These are phyloP conservation scores for Tiliacea citrago DNA, from an alignment of 2,888 invertebrate species.

Conservation along the genomic window DNA sequence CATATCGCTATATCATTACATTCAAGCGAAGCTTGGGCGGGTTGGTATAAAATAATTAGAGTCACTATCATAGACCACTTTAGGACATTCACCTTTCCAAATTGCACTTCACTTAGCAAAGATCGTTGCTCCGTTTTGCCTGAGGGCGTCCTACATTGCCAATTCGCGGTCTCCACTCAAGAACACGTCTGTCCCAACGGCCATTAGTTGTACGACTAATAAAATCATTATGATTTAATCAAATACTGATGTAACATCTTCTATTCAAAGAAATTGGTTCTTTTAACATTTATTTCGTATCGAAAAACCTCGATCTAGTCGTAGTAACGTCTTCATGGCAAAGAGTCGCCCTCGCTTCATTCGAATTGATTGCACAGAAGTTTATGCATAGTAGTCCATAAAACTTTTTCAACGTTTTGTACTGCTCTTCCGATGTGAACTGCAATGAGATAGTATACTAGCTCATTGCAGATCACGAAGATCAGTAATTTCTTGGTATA, in stretches of 20 bases:
- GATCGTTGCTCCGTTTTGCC: slow-evolving; percentile 7
- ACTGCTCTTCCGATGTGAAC: neutral
- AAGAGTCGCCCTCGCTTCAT: neutral
- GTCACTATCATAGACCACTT: neutral
- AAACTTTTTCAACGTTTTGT: slow-evolving; percentile 16
- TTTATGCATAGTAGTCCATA: slow-evolving; percentile 23
- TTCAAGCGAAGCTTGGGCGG: neutral
- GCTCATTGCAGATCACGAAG: too few relatives aligned
- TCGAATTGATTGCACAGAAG: slow-evolving; percentile 26
- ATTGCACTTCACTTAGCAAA: slow-evolving; percentile 23
- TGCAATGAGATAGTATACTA: too few relatives aligned
- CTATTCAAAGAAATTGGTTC: neutral
- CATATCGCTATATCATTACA: neutral
- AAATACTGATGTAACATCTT: neutral
- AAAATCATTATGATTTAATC: slow-evolving; percentile 6
- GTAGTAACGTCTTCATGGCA: neutral
- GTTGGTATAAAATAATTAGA: neutral
- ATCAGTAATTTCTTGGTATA: too few relatives aligned
- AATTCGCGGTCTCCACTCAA: slow-evolving; percentile 3
- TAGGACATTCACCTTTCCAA: slow-evolving; percentile 2
- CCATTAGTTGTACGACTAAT: slow-evolving; percentile 10
- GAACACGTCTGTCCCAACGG: neutral
- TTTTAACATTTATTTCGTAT: neutral
- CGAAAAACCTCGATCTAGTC: neutral
- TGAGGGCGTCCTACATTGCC: slow-evolving; percentile 1